Conservation (phyloP, 2,888 invertebrate species). For the Eueremaeus valkanovi region DNA sequence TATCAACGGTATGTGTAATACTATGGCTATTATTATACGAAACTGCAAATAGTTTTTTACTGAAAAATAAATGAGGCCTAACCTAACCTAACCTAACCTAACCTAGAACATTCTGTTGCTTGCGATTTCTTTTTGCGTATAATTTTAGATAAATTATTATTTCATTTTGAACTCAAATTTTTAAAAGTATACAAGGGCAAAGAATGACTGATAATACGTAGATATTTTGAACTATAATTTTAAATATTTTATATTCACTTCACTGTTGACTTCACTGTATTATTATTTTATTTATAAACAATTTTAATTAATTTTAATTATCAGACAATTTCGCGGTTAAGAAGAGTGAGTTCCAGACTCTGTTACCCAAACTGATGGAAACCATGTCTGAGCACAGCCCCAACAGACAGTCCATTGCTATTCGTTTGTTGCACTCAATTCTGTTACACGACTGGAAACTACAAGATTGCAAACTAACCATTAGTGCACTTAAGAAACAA, state of each 20-base stretch:
- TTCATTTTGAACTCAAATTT: neutral
- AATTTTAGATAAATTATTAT: no score
- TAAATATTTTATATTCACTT: neutral
- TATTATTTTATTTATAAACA: no score
- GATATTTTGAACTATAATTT: no score
- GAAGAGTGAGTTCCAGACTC: neutral
- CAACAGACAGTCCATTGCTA: neutral
- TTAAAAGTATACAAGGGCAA: no score
- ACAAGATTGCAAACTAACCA: neutral
- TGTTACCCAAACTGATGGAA: neutral
- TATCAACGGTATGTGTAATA: neutral
- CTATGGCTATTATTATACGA: no score
- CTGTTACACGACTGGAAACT: conserved; percentile 13
- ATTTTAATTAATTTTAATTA: conserved; percentile 1
- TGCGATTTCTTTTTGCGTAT: no score
- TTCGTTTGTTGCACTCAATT: neutral
- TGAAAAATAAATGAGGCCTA: neutral
- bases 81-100: no score
- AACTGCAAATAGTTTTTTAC: neutral
- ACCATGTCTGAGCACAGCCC: no score
- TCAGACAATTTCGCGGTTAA: neutral
- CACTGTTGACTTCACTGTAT: neutral
- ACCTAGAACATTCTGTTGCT: no score
- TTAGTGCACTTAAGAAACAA: neutral
- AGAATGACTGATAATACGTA: no score